Percentiles rank a stretch among this genome's conserved stretches.
Conservation (phyloP, 1,140 invertebrate genomes). For the Drosophila tristis region DNA sequence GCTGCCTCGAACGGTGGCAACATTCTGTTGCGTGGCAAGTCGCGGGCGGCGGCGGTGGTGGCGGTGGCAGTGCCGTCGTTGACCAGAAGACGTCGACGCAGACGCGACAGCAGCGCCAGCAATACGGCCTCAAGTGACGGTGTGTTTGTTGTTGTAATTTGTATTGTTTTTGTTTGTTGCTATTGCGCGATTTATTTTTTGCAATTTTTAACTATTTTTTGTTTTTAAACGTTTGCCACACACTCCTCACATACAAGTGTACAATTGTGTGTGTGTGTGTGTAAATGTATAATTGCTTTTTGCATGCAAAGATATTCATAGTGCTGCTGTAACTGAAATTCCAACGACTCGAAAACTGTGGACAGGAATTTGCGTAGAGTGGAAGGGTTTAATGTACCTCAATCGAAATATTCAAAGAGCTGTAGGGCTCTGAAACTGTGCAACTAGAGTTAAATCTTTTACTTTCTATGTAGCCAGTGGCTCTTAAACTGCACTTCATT, state of each 20-base stretch:
- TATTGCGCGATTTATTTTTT: constrained; percentile 53
- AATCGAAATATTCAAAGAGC: too few species aligned
- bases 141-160: constrained; percentile 32
- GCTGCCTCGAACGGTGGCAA: constrained; percentile 18
- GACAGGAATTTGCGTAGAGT: constrained; percentile 20
- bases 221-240: background rate
- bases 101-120: constrained; percentile 57
- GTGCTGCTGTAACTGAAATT: constrained; percentile 16
- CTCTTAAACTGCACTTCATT: too few species aligned
- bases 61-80: constrained; percentile 5
- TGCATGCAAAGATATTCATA: background rate
- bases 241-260: constrained; percentile 7
- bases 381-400: too few species aligned
- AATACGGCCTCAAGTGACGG: constrained; percentile 68
- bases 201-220: constrained; percentile 39
- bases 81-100: constrained; percentile 31
- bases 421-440: too few species aligned
- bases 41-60: constrained; percentile 31
- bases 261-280: background rate
- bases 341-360: constrained; percentile 13
- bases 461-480: too few species aligned
- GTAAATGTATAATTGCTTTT: constrained; percentile 3
- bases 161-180: constrained; percentile 40
- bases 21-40: constrained; percentile 70
- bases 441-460: too few species aligned